Percentiles rank a stretch among this genome's conserved stretches.
Conservation (phyloP, 2,113 vertebrate genomes). For the Megaptera novaeangliae region DNA sequence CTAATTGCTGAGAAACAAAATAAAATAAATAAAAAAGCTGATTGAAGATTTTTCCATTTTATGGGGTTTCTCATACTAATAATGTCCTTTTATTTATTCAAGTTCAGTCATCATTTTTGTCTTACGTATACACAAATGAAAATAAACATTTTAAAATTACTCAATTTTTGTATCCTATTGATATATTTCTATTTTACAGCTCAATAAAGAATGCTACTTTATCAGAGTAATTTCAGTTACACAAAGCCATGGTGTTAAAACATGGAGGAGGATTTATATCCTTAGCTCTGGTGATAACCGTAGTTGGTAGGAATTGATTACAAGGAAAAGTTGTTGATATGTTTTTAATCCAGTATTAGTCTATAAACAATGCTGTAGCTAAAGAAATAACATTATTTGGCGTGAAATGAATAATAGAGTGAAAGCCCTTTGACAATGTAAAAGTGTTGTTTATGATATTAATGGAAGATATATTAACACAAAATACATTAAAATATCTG, state of each 20-base stretch:
- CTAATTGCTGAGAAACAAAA: not conserved
- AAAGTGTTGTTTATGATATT: not conserved
- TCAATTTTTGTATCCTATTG: not conserved
- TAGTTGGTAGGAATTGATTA: not conserved
- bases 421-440: not conserved
- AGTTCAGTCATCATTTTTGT: not conserved
- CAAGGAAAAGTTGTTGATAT: not conserved
- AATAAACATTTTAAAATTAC: not conserved
- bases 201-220: not conserved
- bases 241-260: not conserved
- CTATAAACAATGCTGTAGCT: not conserved
- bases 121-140: not conserved
- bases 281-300: not conserved
- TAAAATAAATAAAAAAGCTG: not conserved
- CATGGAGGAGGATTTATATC: rapidly evolving
- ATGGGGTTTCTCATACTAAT: not conserved
- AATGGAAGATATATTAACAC: not conserved
- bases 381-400: not conserved
- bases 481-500: not conserved
- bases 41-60: not conserved
- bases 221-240: not conserved
- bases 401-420: not conserved
- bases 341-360: not conserved
- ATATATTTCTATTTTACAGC: not conserved
- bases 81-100: not conserved